Conservation (phyloP, 1,140 invertebrate genomes). For the Drosophila jambulina region DNA sequence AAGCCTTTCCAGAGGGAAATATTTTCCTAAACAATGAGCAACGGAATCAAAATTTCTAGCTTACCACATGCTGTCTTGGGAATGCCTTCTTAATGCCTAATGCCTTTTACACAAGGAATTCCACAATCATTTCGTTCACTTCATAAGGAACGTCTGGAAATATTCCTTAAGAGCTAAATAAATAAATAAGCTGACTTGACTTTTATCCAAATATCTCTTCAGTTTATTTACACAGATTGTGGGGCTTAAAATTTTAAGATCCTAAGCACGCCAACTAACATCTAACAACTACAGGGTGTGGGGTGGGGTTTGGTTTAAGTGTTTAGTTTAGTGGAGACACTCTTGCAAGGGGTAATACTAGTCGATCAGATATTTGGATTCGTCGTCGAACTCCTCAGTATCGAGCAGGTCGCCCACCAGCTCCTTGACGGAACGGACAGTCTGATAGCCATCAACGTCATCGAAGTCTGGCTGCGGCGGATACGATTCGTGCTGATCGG, state of each 20-base stretch:
- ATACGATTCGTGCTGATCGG: constrained; percentile 35
- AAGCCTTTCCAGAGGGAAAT: no score
- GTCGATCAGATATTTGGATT: constrained; percentile 71
- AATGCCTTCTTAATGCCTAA: no score
- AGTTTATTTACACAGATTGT: constrained; percentile 56
- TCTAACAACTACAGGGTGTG: constrained; percentile 1
- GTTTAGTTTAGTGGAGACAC: background rate
- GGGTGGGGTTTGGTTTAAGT: constrained; percentile 4
- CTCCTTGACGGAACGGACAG: constrained; percentile 52
- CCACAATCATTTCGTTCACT: no score
- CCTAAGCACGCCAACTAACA: constrained; percentile 2
- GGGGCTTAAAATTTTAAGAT: background rate
- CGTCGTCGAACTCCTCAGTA: constrained; percentile 58
- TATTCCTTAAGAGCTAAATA: no score
- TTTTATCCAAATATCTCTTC: constrained; percentile 6
- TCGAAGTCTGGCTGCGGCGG: constrained; percentile 10
- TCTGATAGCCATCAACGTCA: constrained; percentile 48
- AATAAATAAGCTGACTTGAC: background rate
- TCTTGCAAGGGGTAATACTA: constrained; percentile 38
- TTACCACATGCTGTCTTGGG: no score
- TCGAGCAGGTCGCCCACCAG: constrained; percentile 61
- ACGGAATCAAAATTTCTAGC: no score
- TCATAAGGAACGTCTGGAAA: no score
- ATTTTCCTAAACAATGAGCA: no score
- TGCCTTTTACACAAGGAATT: no score